Evolutionary conservation across 2,888 invertebrate genomes (phyloP), one percentile per base, ranked within the genome.

Genomic region (Panopea generosa): DNA sequence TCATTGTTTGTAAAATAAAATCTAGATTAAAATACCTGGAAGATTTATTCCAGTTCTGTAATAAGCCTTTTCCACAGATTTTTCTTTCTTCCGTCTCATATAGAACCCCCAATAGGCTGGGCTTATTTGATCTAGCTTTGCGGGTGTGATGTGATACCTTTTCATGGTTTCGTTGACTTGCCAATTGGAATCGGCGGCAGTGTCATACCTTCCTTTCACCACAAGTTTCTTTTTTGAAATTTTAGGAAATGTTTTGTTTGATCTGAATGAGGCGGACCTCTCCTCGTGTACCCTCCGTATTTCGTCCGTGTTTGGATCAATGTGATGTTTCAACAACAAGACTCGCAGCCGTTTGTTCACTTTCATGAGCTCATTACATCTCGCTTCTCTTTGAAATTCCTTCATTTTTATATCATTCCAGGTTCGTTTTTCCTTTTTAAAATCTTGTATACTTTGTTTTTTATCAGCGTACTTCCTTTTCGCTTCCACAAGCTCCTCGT

Each of bases 41-140:
- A 78, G 33, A 20, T 22, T 69, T 14, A 59, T 38, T 0, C 78
- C 78, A 29, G 73, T 49, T 26, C 78, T 60, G 50, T 60, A 53
- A 18, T 63, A 63, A 9, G 45, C 40, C 6, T 66, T 52, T 22
- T 49, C 47, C 14, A 56, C 43, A 6, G 52, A 43, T 55, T 33
- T 56, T 18, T 29, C 47, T 16, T 62, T 62, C 20, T 55, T 52
- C 16, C 59, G 33, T 18, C 60, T 49, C 38, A 52, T 70, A 24
- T 74, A 78, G 38, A 53, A 74, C 6, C 70, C 78, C 7, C 73
- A 55, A 50, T 78, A 78, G 16, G 73, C 74, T 14, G 78, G 78
- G 16, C 55, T 67, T 26, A 74, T 70, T 57, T 74, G 74, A 26
- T 74, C 55, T 33, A 71, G 52, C 24, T 57, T 45, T 6, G 27